A percentile compares a stretch with the other conserved stretches of the same genome.
Conservation (phyloP, 2,113 vertebrate species). For the Pleuronectes platessa region DNA sequence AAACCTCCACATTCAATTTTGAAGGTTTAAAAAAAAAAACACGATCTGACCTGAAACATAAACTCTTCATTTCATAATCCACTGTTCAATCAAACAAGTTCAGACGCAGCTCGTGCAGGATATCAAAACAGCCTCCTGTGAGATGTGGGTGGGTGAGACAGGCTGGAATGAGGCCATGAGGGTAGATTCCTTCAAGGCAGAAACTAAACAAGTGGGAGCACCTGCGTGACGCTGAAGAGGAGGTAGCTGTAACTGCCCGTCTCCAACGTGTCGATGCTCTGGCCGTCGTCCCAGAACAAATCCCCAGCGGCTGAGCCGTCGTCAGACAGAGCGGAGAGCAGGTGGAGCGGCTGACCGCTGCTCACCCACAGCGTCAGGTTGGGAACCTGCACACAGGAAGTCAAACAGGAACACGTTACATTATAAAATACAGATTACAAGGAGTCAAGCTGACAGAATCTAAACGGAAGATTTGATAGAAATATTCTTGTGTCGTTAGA, state of each 20-base stretch:
- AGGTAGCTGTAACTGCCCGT: conserved; percentile 83
- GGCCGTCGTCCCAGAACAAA: conserved; percentile 90
- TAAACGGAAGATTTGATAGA: no score
- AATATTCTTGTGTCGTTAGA: neutral
- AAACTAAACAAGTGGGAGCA: conserved; percentile 44
- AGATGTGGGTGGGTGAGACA: neutral
- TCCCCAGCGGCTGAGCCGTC: conserved; percentile 82
- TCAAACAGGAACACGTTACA: neutral
- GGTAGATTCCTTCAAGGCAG: no score
- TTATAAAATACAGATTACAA: neutral
- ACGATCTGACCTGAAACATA: neutral
- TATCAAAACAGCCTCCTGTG: neutral
- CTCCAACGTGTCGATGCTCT: conserved; percentile 86
- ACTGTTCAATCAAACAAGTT: neutral
- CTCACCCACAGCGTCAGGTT: conserved; percentile 82
- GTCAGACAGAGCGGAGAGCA: conserved; percentile 80
- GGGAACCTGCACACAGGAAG: conserved; percentile 76
- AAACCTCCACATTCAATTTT: no score
- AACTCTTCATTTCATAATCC: neutral
- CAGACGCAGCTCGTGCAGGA: neutral
- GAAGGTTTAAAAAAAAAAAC: neutral
- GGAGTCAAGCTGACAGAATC: neutral
- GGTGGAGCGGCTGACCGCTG: conserved; percentile 82
- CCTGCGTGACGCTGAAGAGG: conserved; percentile 83
- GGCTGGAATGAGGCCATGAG: neutral